phyloP scores from a whole-genome alignment of 2,113 vertebrate genomes.

The Trichechus manatus region DNA sequence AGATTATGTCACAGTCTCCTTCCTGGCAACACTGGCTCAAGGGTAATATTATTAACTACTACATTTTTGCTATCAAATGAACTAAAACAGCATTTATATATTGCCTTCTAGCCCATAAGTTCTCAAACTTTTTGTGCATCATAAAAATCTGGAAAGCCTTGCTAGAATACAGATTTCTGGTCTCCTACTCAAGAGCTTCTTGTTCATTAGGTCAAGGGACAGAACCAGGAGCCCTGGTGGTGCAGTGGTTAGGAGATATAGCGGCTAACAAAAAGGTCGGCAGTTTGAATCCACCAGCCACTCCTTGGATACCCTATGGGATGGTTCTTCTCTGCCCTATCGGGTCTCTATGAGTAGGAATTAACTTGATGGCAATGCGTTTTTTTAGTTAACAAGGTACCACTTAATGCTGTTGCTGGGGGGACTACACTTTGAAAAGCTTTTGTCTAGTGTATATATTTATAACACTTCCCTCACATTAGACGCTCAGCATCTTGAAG shows the following conservation, averaged over 20 bases:
- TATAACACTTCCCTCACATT: not conserved
- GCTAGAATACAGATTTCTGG: not conserved
- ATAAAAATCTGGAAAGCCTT: not conserved
- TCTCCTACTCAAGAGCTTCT: not conserved
- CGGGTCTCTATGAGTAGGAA: no score
- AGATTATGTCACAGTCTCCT: not conserved
- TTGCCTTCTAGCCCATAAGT: not conserved
- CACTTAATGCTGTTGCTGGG: not conserved
- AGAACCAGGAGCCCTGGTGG: not conserved
- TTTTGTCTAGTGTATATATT: not conserved
- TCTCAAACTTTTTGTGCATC: not conserved
- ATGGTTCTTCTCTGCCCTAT: no score
- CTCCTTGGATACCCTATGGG: no score
- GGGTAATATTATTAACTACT: not conserved
- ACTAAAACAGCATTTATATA: not conserved
- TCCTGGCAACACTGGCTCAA: not conserved
- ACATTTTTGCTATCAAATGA: not conserved
- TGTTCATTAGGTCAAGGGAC: not conserved
- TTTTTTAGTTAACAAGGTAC: not conserved
- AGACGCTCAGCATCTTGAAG: not conserved
- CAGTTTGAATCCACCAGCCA: no score
- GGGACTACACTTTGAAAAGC: rapidly evolving
- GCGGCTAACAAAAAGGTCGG: no score
- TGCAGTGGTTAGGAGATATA: no score
- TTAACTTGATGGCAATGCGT: no score